Conservation (phyloP, 2,888 invertebrate genomes). For the Phortica magna region DNA sequence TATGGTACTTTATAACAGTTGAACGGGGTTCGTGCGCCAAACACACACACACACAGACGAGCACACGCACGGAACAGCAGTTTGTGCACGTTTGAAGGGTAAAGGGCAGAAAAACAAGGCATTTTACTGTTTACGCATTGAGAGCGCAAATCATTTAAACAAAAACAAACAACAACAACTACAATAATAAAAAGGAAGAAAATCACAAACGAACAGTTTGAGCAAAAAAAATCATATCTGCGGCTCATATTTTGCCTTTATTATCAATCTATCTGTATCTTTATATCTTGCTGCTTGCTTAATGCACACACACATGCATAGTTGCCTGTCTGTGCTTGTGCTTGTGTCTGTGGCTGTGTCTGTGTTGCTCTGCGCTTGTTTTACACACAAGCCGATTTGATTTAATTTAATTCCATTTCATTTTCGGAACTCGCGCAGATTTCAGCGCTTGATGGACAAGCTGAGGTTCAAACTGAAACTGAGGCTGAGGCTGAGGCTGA, state of each 20-base stretch:
- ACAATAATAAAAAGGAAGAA: neutral
- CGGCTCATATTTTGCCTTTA: neutral
- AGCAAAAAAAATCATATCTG: neutral
- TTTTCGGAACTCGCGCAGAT: conserved; percentile 41
- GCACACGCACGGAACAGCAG: too few relatives aligned
- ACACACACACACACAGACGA: neutral
- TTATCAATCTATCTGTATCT: neutral
- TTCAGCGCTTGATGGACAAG: neutral
- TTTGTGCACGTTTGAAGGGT: neutral
- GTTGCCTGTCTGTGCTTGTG: neutral
- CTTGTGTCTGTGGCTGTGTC: neutral
- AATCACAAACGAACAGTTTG: neutral
- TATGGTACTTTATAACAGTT: neutral
- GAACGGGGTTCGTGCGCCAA: neutral
- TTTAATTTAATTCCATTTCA: conserved; percentile 76
- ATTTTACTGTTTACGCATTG: neutral
- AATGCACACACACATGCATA: too few relatives aligned
- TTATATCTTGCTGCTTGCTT: neutral
- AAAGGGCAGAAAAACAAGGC: neutral
- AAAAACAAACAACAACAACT: neutral
- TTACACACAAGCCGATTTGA: conserved; percentile 58
- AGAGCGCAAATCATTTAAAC: neutral
- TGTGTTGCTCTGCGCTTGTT: neutral
- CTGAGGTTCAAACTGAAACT: neutral
- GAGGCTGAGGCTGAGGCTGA: neutral